Percentiles rank a stretch among this genome's conserved stretches.
phyloP scores from a whole-genome alignment of 2,797 vertebrate genomes.

The Macrochelys suwanniensis region DNA sequence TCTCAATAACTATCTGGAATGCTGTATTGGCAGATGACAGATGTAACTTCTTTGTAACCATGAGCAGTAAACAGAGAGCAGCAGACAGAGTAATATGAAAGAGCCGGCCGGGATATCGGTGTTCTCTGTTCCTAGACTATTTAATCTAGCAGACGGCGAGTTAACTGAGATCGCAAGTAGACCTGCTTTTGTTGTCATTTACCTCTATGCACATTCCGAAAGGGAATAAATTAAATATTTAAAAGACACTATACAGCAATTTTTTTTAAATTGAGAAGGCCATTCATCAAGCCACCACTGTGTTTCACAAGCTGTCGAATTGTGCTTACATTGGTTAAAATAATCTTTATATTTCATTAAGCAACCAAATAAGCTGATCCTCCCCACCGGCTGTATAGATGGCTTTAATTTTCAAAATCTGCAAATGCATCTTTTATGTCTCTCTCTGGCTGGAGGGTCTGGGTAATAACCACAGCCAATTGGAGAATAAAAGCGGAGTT shows the following conservation, averaged over 20 bases:
- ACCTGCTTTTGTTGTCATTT: conserved; percentile 55
- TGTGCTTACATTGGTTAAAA: conserved; percentile 91
- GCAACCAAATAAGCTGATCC: conserved; percentile 88
- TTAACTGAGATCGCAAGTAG: conserved; percentile 50
- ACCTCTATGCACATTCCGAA: conserved; percentile 75
- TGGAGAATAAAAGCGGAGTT: conserved; percentile 77
- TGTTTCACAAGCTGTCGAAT: conserved; percentile 89
- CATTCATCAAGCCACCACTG: conserved; percentile 83
- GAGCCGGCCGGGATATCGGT: background rate
- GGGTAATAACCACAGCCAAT: conserved; percentile 66
- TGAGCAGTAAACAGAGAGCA: conserved; percentile 1
- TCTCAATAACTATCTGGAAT: rapidly evolving
- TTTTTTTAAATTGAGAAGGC: conserved; percentile 83
- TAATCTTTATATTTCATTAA: conserved; percentile 92
- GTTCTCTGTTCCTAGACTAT: conserved; percentile 15
- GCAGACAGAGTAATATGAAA: conserved; percentile 7
- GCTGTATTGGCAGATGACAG: background rate
- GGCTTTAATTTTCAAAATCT: conserved; percentile 88
- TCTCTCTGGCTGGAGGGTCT: conserved; percentile 79
- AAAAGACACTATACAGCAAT: conserved; percentile 86
- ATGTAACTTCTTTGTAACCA: background rate
- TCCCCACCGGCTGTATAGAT: conserved; percentile 87
- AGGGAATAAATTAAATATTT: conserved; percentile 87
- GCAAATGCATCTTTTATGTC: conserved; percentile 88
- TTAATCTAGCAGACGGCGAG: conserved; percentile 44